phyloP scores from a whole-genome alignment of 2,797 vertebrate genomes.

The Poecile montanus region DNA sequence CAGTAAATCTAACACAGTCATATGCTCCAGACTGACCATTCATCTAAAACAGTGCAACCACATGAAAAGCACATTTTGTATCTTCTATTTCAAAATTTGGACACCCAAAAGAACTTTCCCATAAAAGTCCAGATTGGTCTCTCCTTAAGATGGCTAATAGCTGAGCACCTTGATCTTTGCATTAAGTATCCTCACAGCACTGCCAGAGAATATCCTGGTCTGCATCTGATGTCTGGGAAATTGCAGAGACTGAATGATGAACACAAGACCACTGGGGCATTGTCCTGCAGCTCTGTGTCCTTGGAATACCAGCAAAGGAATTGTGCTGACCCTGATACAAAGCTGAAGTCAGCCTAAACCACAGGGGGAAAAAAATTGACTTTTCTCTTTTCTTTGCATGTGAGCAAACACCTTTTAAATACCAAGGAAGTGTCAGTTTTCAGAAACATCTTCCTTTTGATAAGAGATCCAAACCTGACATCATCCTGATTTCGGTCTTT shows the following conservation, averaged over 20 bases:
- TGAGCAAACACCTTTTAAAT: constrained; percentile 11
- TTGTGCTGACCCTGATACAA: neutral
- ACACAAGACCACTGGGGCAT: neutral
- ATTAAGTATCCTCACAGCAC: neutral
- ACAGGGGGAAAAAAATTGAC: rapidly evolving
- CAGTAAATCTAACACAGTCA: neutral
- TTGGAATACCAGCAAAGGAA: neutral
- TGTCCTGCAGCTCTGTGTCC: neutral
- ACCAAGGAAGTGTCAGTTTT: neutral
- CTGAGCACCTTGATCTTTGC: neutral
- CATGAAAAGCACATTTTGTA: neutral
- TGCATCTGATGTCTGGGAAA: neutral
- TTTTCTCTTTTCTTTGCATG: neutral
- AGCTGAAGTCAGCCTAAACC: neutral
- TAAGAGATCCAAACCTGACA: constrained; percentile 5
- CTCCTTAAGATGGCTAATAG: neutral
- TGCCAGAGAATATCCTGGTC: neutral
- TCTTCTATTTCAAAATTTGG: neutral
- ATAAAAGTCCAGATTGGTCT: neutral
- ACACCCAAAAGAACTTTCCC: neutral
- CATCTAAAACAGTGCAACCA: neutral
- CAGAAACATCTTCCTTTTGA: neutral
- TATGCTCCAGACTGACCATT: neutral
- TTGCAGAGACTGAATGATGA: neutral
- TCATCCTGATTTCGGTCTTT: neutral